Base-by-base conservation (phyloP, 1,140 invertebrate genomes). In the Liolophura sinensis region DNA sequence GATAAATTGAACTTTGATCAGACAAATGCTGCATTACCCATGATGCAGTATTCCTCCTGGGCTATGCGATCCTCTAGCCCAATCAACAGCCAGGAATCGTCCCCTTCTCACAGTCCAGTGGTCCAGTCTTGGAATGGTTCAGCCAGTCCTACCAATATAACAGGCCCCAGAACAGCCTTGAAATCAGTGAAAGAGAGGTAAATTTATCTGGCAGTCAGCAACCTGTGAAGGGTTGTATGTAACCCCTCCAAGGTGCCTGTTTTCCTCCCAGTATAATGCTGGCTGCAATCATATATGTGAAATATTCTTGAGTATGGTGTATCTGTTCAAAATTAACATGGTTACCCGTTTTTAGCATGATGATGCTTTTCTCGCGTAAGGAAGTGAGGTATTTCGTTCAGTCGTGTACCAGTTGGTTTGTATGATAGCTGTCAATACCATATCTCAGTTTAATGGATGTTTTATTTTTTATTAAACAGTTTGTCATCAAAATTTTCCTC, bases 131-230 rank as follows among this genome's bases (percentile, higher is more conserved):
- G 60, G 59, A 54, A 67, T 20, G 59, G 60, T 9, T 40, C 31
- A 40, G 31, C 9, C 31, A 40, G 31, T 24, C 65, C 60, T 50
- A n/a, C 24, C 27, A 52, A 22, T 11, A 24, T 50, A 12, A 55
- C 27, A 14, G 48, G 52, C 1, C 62, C 62, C 51, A 67, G 46
- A 67, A 49, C 55, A 24, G 47, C 65, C 46, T 48, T 67, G 22
- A 62, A 14, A 31, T 48, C 60, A 40, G 60, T 67, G 24, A 67
- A 62, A 40, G 65, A 62, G 31, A 67, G 60, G 65, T 62, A 50
- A 51, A 20, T 48, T 31, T 49, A 49, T 20, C 49, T 49, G 48
- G 31, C 31, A 40, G 31, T 40, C 3, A 40, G 31, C 46, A 18
- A 24, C 1, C 7, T 22, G 40, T 18, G 7, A 9, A 47, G 27